Percentiles rank a stretch among this genome's conserved stretches.
phyloP scores from a whole-genome alignment of 2,888 invertebrate species.

The Lamellibrachia satsuma region DNA sequence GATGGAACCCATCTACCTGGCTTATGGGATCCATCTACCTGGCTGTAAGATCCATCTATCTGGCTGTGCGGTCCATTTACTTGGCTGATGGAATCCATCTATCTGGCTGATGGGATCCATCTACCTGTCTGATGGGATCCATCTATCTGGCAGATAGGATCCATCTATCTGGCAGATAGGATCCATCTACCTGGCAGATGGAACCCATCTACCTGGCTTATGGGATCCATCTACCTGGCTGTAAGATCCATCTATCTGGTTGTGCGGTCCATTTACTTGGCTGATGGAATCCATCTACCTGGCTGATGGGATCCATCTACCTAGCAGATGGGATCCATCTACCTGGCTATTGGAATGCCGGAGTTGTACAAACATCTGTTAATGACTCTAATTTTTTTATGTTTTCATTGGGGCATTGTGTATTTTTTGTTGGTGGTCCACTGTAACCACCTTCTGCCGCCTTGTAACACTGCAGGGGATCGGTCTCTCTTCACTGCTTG shows the following conservation, averaged over 20 bases:
- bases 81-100: neutral
- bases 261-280: neutral
- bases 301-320: neutral
- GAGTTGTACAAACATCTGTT: neutral
- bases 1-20: neutral
- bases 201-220: neutral
- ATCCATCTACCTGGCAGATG: neutral
- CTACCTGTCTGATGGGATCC: neutral
- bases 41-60: neutral
- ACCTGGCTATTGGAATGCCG: neutral
- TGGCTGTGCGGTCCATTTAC: neutral
- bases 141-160: neutral
- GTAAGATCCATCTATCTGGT: neutral
- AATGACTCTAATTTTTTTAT: neutral
- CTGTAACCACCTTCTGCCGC: neutral
- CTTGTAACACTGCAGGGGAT: too few species aligned
- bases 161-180: neutral
- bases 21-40: neutral
- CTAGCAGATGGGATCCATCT: neutral
- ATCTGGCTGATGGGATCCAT: neutral
- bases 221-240: neutral
- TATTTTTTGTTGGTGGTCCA: neutral
- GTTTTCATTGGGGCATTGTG: neutral
- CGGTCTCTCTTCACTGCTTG: neutral
- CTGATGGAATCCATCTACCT: too few species aligned